A percentile compares a stretch with the other conserved stretches of the same genome.
These are phyloP conservation scores for Tylochromis polylepis DNA, from an alignment of 2,113 vertebrate genomes.

Conservation along the genomic window DNA sequence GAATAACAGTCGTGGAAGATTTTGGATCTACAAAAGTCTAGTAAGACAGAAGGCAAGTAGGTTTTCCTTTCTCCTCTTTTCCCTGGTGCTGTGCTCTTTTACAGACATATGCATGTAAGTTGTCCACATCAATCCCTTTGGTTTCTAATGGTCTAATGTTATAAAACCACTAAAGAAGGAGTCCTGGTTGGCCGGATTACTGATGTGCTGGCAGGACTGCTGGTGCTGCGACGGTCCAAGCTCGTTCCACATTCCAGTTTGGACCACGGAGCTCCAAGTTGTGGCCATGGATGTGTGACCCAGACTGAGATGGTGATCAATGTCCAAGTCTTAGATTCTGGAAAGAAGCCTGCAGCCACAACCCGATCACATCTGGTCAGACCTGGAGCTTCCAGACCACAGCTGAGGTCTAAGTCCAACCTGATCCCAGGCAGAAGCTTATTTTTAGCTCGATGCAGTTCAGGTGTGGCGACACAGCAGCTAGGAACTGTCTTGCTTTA, in stretches of 20 bases:
- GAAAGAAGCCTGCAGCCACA: neutral
- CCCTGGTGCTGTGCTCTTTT: neutral
- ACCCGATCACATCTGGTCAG: neutral
- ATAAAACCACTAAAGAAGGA: constrained; percentile 34
- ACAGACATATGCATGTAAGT: constrained; percentile 7
- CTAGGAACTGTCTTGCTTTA: neutral
- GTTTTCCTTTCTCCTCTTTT: neutral
- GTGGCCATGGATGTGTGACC: neutral
- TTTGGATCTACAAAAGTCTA: constrained; percentile 15
- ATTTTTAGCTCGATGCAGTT: neutral
- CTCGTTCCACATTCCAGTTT: neutral
- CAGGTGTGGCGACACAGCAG: constrained; percentile 1
- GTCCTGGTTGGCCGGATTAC: constrained; percentile 19
- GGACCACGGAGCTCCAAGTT: neutral
- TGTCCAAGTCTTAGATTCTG: neutral
- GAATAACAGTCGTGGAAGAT: constrained; percentile 14
- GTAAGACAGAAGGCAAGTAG: constrained; percentile 10
- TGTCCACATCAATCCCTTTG: constrained; percentile 57
- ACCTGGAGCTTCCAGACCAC: neutral
- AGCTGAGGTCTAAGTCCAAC: constrained; percentile 12
- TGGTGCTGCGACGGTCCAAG: neutral
- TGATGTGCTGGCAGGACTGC: constrained; percentile 22
- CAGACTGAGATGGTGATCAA: constrained; percentile 2
- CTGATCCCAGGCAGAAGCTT: neutral
- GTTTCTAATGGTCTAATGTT: constrained; percentile 65